phyloP scores from a whole-genome alignment of 2,113 vertebrate species.

The Crocuta crocuta region DNA sequence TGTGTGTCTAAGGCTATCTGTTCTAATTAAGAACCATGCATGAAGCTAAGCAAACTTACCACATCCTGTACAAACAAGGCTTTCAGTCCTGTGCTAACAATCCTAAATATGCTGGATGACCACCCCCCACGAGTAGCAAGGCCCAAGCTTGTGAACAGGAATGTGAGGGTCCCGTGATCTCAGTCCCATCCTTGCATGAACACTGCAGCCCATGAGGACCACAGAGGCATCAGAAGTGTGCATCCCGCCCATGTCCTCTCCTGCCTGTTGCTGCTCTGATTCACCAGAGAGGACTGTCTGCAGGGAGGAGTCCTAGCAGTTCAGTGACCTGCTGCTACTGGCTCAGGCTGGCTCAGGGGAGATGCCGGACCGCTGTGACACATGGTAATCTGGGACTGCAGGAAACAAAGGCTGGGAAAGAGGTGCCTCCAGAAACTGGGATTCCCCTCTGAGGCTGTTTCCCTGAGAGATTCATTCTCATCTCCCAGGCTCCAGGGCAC shows the following conservation, averaged over 20 bases:
- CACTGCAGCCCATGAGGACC: background rate
- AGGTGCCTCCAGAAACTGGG: rapidly evolving
- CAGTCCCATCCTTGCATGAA: background rate
- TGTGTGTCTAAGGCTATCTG: constrained; percentile 58
- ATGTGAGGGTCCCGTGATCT: background rate
- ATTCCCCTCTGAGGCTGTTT: background rate
- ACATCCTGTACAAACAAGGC: background rate
- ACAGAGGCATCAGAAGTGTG: rapidly evolving
- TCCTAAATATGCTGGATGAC: background rate
- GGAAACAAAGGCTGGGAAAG: background rate
- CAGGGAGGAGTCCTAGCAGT: background rate
- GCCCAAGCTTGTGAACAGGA: background rate
- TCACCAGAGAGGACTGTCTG: rapidly evolving
- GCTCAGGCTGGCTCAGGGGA: too few relatives aligned
- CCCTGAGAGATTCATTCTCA: background rate
- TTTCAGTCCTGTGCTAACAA: background rate
- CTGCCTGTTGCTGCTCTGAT: background rate
- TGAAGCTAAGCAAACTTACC: constrained; percentile 1
- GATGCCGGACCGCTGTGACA: rapidly evolving
- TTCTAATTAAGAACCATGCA: constrained; percentile 68
- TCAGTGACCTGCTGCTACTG: rapidly evolving
- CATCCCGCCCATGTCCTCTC: rapidly evolving
- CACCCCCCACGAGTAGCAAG: background rate
- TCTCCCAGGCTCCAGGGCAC: background rate
- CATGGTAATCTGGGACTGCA: background rate